phyloP scores from a whole-genome alignment of 2,888 invertebrate species.

The Ormyrus thymus region DNA sequence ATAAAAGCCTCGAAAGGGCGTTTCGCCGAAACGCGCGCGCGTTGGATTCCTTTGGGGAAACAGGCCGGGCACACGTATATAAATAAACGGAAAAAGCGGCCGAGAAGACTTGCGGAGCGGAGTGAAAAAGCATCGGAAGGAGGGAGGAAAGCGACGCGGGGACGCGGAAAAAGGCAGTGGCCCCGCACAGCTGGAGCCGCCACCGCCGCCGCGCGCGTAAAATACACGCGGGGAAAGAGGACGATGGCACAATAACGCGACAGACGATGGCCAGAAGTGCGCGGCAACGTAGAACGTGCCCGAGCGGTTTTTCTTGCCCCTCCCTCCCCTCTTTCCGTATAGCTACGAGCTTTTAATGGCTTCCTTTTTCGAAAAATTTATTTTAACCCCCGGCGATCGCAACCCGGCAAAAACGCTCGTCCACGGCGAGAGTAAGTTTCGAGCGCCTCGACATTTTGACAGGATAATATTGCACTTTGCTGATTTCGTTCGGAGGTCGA shows the following conservation, averaged over 20 bases:
- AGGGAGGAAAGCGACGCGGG: constrained; percentile 9
- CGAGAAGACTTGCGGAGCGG: not conserved
- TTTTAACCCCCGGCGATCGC: no score
- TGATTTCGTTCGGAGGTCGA: not conserved
- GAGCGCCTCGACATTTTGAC: no score
- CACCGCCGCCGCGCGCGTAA: not conserved
- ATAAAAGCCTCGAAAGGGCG: no score
- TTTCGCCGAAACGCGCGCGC: no score
- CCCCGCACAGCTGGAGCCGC: not conserved
- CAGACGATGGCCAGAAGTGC: constrained; percentile 15
- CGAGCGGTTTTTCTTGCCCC: no score
- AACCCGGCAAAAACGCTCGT: no score
- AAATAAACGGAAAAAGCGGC: not conserved
- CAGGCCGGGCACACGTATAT: not conserved
- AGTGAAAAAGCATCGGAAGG: constrained; percentile 16
- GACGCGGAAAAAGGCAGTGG: not conserved
- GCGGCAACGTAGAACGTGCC: not conserved
- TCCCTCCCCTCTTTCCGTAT: no score
- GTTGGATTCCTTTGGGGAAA: no score
- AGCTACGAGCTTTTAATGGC: not conserved
- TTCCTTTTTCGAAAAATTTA: not conserved
- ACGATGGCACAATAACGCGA: constrained; percentile 16
- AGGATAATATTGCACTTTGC: not conserved
- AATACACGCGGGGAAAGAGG: constrained; percentile 19
- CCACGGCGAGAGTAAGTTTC: no score